Evolutionary conservation across 2,888 invertebrate genomes (phyloP), one percentile per base, ranked within the genome.

Genomic region (Meteorus colon): DNA sequence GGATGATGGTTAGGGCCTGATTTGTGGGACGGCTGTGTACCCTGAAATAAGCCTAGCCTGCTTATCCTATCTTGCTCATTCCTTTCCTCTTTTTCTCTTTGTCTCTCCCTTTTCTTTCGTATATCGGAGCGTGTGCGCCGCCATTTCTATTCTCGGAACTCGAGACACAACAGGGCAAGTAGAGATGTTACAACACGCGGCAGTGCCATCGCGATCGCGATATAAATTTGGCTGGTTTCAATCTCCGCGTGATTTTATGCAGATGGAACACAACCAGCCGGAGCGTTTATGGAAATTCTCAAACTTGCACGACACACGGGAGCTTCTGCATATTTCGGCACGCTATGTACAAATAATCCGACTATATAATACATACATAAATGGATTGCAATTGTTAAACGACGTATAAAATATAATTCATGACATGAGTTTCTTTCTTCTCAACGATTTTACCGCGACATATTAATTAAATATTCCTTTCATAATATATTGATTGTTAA

Each of bases 271-370:
- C 63, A 45, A 62, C 73, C 65, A 51, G 55, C 75, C 70, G 55
- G 62, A 79, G 75, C 80, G 79, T 80, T 81, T 81, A 81, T 80
- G 80, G 80, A 81, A 81, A 81, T 81, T 78, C 62, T 70, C 71
- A 72, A 80, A 76, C 78, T 80, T 73, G 80, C 71, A 76, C 68
- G 75, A 69, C 71, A 74, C 60, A 70, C 63, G 29, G 10, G 63
- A 70, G 67, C 10, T 37, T 65, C 65, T 66, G 63, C 60, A 65
- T 55, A 65, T 75, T 75, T 37, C 12, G 55, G 65, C 65, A 70
- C 63, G 68, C 31, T 34, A 41, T 48, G 45, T 67, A 63, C 62
- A 41, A 41, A 73, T 27, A 65, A 55, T 41, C n/a, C 27, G n/a
- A 37, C 16, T 29, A 73, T 66, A 72, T 41, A 45, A 63, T 51